Conservation (phyloP, 2,797 vertebrate genomes). For the Cebuella pygmaea region DNA sequence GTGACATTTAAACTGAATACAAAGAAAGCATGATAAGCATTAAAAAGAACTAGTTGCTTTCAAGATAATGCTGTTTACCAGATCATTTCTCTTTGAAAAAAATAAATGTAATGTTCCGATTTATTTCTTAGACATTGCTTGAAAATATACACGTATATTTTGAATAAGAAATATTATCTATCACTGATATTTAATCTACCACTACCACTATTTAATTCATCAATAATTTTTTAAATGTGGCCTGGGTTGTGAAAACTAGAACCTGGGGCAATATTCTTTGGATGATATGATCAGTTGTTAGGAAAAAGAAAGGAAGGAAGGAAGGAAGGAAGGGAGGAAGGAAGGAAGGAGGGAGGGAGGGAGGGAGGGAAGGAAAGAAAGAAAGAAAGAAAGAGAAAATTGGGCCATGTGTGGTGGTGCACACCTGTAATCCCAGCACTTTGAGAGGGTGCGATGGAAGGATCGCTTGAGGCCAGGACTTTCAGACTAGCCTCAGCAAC, state of each 20-base stretch:
- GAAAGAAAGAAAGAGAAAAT: not conserved
- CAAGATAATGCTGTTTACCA: slow-evolving; percentile 79
- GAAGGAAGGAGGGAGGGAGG: no score
- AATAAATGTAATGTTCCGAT: slow-evolving; percentile 59
- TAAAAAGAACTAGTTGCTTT: slow-evolving; percentile 73
- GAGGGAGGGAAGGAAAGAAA: no score
- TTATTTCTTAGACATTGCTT: slow-evolving; percentile 61
- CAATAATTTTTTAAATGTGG: slow-evolving; percentile 3
- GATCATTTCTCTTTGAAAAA: slow-evolving; percentile 57
- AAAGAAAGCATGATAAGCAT: slow-evolving; percentile 78
- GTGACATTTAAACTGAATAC: slow-evolving; percentile 83
- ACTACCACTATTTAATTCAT: not conserved
- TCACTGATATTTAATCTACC: not conserved
- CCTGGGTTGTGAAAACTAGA: not conserved
- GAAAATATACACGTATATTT: slow-evolving; percentile 53
- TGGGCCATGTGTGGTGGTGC: not conserved
- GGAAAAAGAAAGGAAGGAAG: no score
- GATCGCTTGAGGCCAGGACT: not conserved
- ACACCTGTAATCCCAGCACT: not conserved
- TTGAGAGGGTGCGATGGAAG: not conserved
- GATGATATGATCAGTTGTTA: not conserved
- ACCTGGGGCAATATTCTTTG: not conserved
- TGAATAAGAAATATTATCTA: slow-evolving; percentile 22
- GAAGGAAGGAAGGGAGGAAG: no score
- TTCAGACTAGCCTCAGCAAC: not conserved